Conservation (phyloP, 2,888 invertebrate species). For the Parnassius orleans region DNA sequence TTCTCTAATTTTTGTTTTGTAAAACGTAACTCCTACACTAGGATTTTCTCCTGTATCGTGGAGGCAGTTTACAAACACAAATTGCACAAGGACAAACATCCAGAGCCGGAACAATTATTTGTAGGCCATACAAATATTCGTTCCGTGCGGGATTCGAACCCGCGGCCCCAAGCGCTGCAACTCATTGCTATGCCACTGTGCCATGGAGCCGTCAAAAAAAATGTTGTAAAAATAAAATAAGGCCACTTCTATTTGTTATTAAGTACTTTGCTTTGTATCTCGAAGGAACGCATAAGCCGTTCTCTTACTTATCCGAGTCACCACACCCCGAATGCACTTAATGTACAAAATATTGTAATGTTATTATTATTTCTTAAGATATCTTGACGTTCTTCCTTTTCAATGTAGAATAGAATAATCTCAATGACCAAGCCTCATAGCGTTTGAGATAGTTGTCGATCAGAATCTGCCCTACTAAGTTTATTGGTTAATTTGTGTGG, state of each 20-base stretch:
- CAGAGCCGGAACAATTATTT: too few species aligned
- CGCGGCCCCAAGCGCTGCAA: too few species aligned
- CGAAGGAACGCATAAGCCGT: slow-evolving; percentile 51
- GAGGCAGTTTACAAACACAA: too few species aligned
- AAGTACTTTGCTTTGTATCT: slow-evolving; percentile 47
- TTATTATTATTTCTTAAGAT: slow-evolving; percentile 74
- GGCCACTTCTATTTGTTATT: slow-evolving; percentile 37
- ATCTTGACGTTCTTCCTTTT: slow-evolving; percentile 56
- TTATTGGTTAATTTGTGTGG: slow-evolving; percentile 28
- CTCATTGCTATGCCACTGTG: too few species aligned
- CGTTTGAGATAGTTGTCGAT: slow-evolving; percentile 40
- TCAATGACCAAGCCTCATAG: slow-evolving; percentile 57
- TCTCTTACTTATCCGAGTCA: slow-evolving; percentile 61
- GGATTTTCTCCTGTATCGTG: too few species aligned
- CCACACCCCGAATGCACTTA: slow-evolving; percentile 70
- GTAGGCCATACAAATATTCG: too few species aligned
- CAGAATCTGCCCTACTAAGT: slow-evolving; percentile 34
- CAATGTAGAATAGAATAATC: slow-evolving; percentile 64
- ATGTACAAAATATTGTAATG: slow-evolving; percentile 77
- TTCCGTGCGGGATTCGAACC: too few species aligned
- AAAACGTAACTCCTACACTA: too few species aligned
- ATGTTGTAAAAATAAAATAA: slow-evolving; percentile 5
- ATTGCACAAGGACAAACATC: too few species aligned
- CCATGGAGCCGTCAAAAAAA: too few species aligned
- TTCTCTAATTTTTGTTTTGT: too few species aligned